A percentile compares a stretch with the other conserved stretches of the same genome.
Evolutionary conservation across 2,888 invertebrate genomes (phyloP).

Genomic region (Ctena decussata): DNA sequence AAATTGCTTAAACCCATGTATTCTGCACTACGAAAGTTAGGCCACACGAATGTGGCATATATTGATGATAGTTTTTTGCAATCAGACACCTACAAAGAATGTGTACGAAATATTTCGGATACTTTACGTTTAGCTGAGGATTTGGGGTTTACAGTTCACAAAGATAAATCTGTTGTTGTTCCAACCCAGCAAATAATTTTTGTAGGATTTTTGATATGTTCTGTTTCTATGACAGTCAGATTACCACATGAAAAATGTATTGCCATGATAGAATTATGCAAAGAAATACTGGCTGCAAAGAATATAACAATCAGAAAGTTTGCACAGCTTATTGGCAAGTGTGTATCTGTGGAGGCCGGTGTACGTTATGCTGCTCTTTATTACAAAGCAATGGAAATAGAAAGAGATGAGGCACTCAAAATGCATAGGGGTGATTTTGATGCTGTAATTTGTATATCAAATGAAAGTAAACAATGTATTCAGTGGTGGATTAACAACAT

Average conservation of each 20-base stretch:
- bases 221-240: slow-evolving; percentile 38
- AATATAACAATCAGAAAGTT: slow-evolving; percentile 39
- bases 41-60: slow-evolving; percentile 35
- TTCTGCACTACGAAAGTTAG: slow-evolving; percentile 24
- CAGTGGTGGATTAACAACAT: slow-evolving; percentile 53
- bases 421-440: slow-evolving; percentile 43
- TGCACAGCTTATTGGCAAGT: slow-evolving; percentile 38
- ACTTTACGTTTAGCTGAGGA: slow-evolving; percentile 30
- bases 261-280: slow-evolving; percentile 15
- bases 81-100: slow-evolving; percentile 37
- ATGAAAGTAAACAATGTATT: slow-evolving; percentile 4
- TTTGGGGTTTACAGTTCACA: slow-evolving; percentile 59
- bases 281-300: background rate
- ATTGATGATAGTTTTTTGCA: slow-evolving; percentile 46
- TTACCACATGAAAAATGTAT: slow-evolving; percentile 21
- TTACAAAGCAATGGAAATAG: slow-evolving; percentile 55
- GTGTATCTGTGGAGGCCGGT: slow-evolving; percentile 52
- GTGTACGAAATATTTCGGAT: slow-evolving; percentile 24
- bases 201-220: slow-evolving; percentile 57
- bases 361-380: slow-evolving; percentile 55
- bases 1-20: slow-evolving; percentile 56
- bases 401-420: slow-evolving; percentile 44
- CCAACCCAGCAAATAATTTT: slow-evolving; percentile 57
- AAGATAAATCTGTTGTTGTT: slow-evolving; percentile 53
- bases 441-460: background rate